Conservation (phyloP, 1,140 invertebrate species). For the Anastrepha obliqua region DNA sequence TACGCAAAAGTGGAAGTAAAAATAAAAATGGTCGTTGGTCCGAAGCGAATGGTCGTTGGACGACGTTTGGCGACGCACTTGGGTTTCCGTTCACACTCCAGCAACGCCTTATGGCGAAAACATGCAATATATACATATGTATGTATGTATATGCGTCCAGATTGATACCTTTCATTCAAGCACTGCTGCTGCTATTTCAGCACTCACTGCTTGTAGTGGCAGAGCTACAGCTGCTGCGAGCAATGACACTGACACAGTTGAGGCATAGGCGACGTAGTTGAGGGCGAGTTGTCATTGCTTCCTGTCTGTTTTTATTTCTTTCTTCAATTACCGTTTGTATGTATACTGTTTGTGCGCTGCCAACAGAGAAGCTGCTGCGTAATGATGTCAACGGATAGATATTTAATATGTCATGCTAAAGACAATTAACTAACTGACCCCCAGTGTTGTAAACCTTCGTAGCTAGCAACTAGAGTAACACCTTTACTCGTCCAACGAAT, state of each 20-base stretch:
- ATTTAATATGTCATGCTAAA: conserved; percentile 39
- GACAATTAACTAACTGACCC: conserved; percentile 35
- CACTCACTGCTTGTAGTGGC: not conserved
- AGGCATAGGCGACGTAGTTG: conserved; percentile 11
- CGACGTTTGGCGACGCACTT: conserved; percentile 30
- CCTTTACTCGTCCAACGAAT: not conserved
- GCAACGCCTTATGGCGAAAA: not conserved
- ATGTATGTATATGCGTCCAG: not conserved
- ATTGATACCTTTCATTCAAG: conserved; percentile 33
- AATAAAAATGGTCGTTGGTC: not conserved
- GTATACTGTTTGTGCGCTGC: not conserved
- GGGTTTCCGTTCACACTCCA: not conserved
- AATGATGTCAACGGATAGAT: conserved; percentile 47
- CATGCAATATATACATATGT: conserved; percentile 24
- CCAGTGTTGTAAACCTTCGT: not conserved
- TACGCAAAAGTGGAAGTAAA: conserved; percentile 22
- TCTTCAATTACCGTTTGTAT: not conserved
- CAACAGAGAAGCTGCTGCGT: not conserved
- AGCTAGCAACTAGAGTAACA: not conserved
- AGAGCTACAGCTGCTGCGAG: conserved; percentile 24
- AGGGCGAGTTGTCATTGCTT: conserved; percentile 17
- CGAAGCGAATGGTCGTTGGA: conserved; percentile 32
- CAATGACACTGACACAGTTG: conserved; percentile 47
- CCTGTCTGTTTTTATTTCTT: not conserved
- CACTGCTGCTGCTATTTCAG: not conserved